Base-by-base conservation (phyloP, 2,797 vertebrate species). In the Crenichthys baileyi region DNA sequence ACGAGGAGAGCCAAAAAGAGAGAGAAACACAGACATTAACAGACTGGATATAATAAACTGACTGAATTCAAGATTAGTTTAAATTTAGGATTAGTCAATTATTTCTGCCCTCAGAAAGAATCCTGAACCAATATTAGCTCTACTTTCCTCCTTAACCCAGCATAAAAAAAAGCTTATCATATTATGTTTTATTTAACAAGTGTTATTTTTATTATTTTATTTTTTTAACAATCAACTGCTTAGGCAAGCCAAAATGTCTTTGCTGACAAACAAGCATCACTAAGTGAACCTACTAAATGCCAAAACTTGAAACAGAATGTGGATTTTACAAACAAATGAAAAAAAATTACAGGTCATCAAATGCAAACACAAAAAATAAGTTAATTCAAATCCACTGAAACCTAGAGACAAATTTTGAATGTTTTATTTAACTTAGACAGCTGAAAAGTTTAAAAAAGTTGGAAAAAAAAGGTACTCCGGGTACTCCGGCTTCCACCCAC, bases 11-110 rank as follows among this genome's bases (percentile, higher is more conserved):
- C 39, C 50, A 75, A 73, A 44, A 48, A 76, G 63, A 80, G 58
- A 72, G 16, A 56, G 70, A 79, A 70, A 79, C 26, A 72, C 31
- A 79, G 65, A 76, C 61, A 87, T 65, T 72, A 65, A 65, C 12
- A 26, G 29, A 53, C 20, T 81, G 39, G 60, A 72, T 55, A 60
- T 39, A 73, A 65, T 55, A 24, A 56, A 18, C n/a, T 63, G 18
- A 58, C 67, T 72, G 13, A 72, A 75, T 78, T 72, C 50, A 48
- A 24, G 2, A 1, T 51, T 50, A n/a, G n/a, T n/a, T n/a, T n/a
- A n/a, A n/a, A n/a, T n/a, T n/a, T n/a, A 39, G 22, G 50, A 74
- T 44, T 39, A 15, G 53, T 26, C 44, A 22, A 24, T 2, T 4
- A 8, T 31, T 77, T 68, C 7, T 44, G 53, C 48, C 1, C 41